phyloP scores from a whole-genome alignment of 2,888 invertebrate genomes.

The Pammene fasciana region DNA sequence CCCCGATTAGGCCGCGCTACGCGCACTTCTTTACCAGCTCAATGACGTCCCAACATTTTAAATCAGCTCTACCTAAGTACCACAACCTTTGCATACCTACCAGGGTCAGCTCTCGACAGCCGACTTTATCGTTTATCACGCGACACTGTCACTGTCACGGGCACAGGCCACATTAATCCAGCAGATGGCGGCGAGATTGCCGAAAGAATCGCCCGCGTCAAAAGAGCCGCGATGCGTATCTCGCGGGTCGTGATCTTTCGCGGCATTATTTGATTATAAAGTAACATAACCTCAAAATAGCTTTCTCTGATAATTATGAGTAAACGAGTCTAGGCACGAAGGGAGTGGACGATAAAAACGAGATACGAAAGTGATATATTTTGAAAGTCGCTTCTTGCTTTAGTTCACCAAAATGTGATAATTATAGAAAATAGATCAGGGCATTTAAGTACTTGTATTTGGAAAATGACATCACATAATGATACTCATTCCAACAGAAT shows the following conservation, averaged over 20 bases:
- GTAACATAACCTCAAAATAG: constrained; percentile 33
- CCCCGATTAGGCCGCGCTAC: too few species aligned
- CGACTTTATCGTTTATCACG: constrained; percentile 47
- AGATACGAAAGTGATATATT: neutral
- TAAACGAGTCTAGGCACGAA: constrained; percentile 26
- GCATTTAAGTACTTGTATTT: too few species aligned
- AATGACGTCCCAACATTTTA: neutral
- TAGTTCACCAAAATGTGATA: neutral
- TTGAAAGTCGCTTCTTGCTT: neutral
- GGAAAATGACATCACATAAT: too few species aligned
- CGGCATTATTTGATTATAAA: constrained; percentile 36
- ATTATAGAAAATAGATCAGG: too few species aligned
- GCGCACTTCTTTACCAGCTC: neutral
- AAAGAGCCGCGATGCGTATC: constrained; percentile 54
- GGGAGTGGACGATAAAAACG: constrained; percentile 13
- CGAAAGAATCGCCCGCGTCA: constrained; percentile 52
- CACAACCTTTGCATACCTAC: constrained; percentile 22
- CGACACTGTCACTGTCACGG: constrained; percentile 42
- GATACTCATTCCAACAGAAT: too few species aligned
- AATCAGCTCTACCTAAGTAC: neutral
- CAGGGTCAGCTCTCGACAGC: constrained; percentile 29
- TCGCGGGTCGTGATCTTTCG: constrained; percentile 38
- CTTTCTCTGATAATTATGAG: constrained; percentile 38
- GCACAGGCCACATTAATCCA: constrained; percentile 51
- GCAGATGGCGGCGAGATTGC: constrained; percentile 52